Base-by-base conservation (phyloP, 2,888 invertebrate species). In the Pilophorus perplexus region DNA sequence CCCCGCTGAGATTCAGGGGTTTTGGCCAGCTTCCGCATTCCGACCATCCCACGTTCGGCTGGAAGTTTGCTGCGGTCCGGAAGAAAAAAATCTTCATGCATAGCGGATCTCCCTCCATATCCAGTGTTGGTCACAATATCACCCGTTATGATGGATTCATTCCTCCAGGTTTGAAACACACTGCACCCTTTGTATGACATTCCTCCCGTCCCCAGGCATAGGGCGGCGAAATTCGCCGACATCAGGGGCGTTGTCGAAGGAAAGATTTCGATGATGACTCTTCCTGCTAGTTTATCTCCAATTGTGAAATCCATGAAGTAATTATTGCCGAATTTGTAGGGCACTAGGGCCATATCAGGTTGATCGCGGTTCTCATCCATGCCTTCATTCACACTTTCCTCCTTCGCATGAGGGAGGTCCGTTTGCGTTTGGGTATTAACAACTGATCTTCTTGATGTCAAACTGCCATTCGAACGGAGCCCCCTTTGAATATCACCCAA, bases 171-270 rank as follows among this genome's bases (percentile, higher is more conserved):
- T 16, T 55, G 55, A 20, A 55, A 55, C 12, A 55, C 55, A 6
- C 20, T 38, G 38, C 55, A 55, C 16, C 37, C 38, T 18, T 38
- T 3, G 55, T 22, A 55, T 1, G 37, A 37, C 1, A 22, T 12
- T 1, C 14, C 1, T 12, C 55, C 12, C 0, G 38, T n/a, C 5
- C 37, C 37, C 18, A 18, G 8, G 38, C 55, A 55, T 4, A 55
- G 14, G 12, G 38, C 33, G n/a, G 55, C 55, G 22, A 55, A 55
- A 38, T 55, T 55, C 8, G 55, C 55, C 6, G 55, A 55, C 55
- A 55, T 55, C 18, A 55, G 1, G 3, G 55, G 55, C 14, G 55
- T 38, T 10, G 23, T 3, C 18, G 10, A 33, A 12, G 55, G 55
- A 20, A 25, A 25, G 5, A 38, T 55, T 55, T 55, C 55, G 16